These are phyloP conservation scores for Chydorus sphaericus DNA, from an alignment of 2,888 invertebrate species.

Conservation along the genomic window DNA sequence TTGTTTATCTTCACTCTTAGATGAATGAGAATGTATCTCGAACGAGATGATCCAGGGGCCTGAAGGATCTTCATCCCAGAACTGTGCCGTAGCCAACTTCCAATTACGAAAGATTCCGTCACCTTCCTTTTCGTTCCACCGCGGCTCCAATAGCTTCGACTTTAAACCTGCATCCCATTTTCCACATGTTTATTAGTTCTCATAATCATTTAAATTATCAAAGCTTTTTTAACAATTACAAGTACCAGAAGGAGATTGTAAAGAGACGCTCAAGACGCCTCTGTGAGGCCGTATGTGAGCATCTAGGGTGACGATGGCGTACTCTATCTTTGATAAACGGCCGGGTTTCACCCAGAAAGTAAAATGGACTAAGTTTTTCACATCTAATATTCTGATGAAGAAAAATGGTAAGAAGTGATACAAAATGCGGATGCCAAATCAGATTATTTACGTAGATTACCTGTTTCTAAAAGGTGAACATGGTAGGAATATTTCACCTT, in stretches of 20 bases:
- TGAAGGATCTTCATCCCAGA: conserved; percentile 70
- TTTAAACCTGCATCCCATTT: conserved; percentile 41
- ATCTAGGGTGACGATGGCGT: conserved; percentile 26
- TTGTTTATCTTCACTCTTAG: not conserved
- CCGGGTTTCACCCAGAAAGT: not conserved
- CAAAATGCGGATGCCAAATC: not conserved
- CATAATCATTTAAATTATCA: not conserved
- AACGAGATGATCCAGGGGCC: conserved; percentile 47
- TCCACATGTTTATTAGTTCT: not conserved
- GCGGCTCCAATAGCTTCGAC: conserved; percentile 50
- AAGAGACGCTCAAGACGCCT: conserved; percentile 26
- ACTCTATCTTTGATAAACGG: conserved; percentile 27
- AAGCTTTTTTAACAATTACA: not conserved
- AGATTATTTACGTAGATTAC: not conserved
- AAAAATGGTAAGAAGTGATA: not conserved
- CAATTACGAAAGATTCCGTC: conserved; percentile 63
- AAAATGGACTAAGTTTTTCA: not conserved
- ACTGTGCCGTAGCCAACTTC: conserved; percentile 77
- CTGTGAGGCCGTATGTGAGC: conserved; percentile 25
- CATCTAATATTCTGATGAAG: not conserved
- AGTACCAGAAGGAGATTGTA: conserved; percentile 26
- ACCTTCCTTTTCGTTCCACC: conserved; percentile 50
- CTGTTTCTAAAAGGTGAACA: not conserved
- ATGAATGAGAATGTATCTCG: too few relatives aligned
- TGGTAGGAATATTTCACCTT: conserved; percentile 17